Conservation (phyloP, 2,888 invertebrate species). For the Orchesella flavescens region DNA sequence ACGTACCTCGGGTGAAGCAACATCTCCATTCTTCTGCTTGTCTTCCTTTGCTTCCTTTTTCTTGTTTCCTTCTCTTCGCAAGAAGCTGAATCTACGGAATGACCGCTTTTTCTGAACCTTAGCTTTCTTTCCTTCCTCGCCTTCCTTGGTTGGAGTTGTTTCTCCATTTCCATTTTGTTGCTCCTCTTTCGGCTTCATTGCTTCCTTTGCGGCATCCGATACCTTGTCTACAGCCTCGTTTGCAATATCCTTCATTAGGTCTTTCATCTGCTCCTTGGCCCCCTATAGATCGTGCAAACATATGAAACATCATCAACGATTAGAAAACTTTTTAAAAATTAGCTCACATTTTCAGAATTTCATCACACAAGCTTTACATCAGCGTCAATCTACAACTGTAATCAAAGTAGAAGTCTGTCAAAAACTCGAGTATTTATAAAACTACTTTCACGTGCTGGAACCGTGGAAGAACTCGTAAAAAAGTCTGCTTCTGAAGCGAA, state of each 20-base stretch:
- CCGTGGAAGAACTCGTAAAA: constrained; percentile 22
- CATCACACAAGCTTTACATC: not conserved
- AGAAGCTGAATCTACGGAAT: constrained; percentile 71
- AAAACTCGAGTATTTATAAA: constrained; percentile 33
- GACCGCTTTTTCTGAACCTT: constrained; percentile 70
- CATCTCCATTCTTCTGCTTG: constrained; percentile 70
- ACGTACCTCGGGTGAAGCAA: constrained; percentile 69
- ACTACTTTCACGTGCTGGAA: constrained; percentile 46
- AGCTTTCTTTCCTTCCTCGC: constrained; percentile 68
- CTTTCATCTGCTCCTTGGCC: constrained; percentile 70
- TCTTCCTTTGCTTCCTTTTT: constrained; percentile 71
- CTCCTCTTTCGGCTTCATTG: constrained; percentile 55
- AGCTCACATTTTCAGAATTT: constrained; percentile 13
- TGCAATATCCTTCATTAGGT: constrained; percentile 68
- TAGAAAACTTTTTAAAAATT: constrained; percentile 13
- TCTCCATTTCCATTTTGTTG: constrained; percentile 30
- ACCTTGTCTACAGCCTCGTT: constrained; percentile 67
- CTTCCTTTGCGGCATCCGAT: constrained; percentile 69
- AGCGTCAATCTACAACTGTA: not conserved
- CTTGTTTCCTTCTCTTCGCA: constrained; percentile 55
- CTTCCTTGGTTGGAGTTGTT: constrained; percentile 64
- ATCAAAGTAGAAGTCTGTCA: constrained; percentile 33
- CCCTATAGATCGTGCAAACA: constrained; percentile 50
- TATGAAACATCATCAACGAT: not conserved
- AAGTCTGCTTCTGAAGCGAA: not conserved